Evolutionary conservation across 1,140 invertebrate species (phyloP), one percentile per base, ranked within the genome.

Genomic region (Agraylea sexmaculata): DNA sequence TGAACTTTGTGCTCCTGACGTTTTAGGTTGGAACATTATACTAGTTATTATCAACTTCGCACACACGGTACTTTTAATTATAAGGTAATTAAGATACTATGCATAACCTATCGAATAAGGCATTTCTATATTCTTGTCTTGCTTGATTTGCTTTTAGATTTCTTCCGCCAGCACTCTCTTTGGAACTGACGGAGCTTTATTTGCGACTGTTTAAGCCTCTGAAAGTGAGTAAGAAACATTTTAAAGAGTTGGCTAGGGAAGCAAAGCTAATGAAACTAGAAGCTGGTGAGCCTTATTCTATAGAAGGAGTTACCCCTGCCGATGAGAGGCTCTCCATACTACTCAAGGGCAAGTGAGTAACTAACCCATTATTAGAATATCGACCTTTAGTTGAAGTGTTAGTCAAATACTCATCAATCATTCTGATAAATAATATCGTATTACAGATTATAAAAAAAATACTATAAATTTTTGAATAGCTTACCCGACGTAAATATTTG

Each of bases 261-360:
- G 83, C 79, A 11, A 68, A 70, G 40, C 60, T 86, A 39, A 57
- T 78, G 41, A 68, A 71, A 34, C 58, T 87, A 39, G 75, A 78
- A 40, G 64, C 73, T 13, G 83, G 81, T n/a, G 77, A 83, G 46
- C 74, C 77, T 32, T 87, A 88, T 55, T 83, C 86, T 11, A 70
- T 81, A 6, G 83, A 88, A 56, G 80, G 81, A 27, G 68, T 80
- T 38, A 84, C 83, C 17, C 71, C 75, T 3, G 80, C 81, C 5
- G 82, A 86, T 44, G 77, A 85, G 57, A 73, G 79, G 50, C 68
- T 88, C 4, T 85, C 85, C 11, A 80, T 89, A 58, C 70, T 90
- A 15, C 62, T 90, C 36, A 78, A 76, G 56, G 85, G 85, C 62
- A 87, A 81, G 84, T 88, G 66, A 71, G 81, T 74, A 45, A 30